A percentile compares a stretch with the other conserved stretches of the same genome.
Evolutionary conservation across 2,797 vertebrate species (phyloP).

Genomic region (Enteromius thamalakanensis): DNA sequence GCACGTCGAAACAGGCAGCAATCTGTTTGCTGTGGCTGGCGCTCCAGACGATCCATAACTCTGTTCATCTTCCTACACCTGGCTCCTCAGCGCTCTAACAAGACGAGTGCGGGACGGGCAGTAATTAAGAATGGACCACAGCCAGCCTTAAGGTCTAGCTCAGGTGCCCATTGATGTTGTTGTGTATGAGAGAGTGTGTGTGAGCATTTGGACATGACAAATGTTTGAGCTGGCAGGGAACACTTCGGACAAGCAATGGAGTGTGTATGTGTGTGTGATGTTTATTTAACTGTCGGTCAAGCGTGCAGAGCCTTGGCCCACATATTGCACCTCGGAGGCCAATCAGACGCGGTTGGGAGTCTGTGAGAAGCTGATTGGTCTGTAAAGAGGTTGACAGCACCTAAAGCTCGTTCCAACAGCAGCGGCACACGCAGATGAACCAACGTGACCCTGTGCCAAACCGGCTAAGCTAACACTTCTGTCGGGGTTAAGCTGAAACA

Average conservation of each 20-base stretch:
- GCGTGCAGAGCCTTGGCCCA: slow-evolving; percentile 57
- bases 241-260: slow-evolving; percentile 34
- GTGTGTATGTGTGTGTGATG: slow-evolving; percentile 42
- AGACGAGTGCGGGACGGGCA: slow-evolving; percentile 27
- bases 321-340: slow-evolving; percentile 64
- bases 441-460: slow-evolving; percentile 58
- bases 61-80: slow-evolving; percentile 54
- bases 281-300: slow-evolving; percentile 58
- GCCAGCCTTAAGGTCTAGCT: slow-evolving; percentile 44
- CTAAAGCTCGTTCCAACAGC: slow-evolving; percentile 66
- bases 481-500: slow-evolving; percentile 37
- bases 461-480: slow-evolving; percentile 55
- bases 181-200: slow-evolving; percentile 26
- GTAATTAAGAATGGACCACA: slow-evolving; percentile 58
- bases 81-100: slow-evolving; percentile 35
- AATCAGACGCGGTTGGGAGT: slow-evolving; percentile 62
- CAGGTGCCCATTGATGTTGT: slow-evolving; percentile 37
- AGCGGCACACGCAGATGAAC: slow-evolving; percentile 63
- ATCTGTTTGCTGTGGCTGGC: slow-evolving; percentile 35
- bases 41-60: slow-evolving; percentile 23
- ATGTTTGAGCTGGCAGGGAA: slow-evolving; percentile 52
- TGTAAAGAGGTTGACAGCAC: slow-evolving; percentile 68
- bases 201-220: slow-evolving; percentile 39
- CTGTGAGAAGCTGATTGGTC: slow-evolving; percentile 59
- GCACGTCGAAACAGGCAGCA: slow-evolving; percentile 41